Evolutionary conservation across 2,113 vertebrate species (phyloP), one percentile per base, ranked within the genome.

Genomic region (Ceyx melanurus): DNA sequence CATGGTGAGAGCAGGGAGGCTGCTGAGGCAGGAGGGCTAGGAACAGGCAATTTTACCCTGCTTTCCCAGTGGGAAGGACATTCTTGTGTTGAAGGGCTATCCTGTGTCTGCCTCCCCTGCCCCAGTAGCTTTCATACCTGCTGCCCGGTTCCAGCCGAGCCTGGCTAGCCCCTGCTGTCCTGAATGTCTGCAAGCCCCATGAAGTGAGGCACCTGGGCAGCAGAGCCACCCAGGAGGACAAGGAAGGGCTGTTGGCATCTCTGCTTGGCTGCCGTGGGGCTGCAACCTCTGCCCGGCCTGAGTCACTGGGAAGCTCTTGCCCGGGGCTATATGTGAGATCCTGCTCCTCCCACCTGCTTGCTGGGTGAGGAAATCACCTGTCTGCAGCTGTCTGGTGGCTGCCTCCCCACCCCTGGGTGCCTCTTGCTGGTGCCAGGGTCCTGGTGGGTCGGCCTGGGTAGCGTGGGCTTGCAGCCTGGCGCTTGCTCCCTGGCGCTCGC

Each of bases 271-370:
- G 84, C 77, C 13, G 7, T 67, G 66, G 66, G 93, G 21, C 80
- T 58, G 56, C 65, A 33, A 40, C 64, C 37, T 64, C 64, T 22
- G 72, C 3, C 77, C 46, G 15, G 22, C 3, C 11, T 92, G 92
- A 94, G 82, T 91, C 90, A 64, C 82, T 50, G 19, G 70, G 92
- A 85, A 95, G 76, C 73, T 94, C 79, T 79, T 50, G 66, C 92
- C 82, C 0, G 48, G 64, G 90, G 90, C 48, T 67, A 76, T 35
- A 54, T 54, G n/a, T 91, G 79, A 51, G n/a, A 53, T 68, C 85
- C 78, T 28, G 51, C 48, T 85, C 88, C 50, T 68, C 19, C 57
- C 71, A 3, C 40, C 71, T 85, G 75, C 82, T 65, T 3, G 2
- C 0, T 9, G 3, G 45, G 51, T 94, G 90, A 65, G 53, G 94